Evolutionary conservation across 2,113 vertebrate genomes (phyloP).

Genomic region (Calyptommatus sinebrachiatus): DNA sequence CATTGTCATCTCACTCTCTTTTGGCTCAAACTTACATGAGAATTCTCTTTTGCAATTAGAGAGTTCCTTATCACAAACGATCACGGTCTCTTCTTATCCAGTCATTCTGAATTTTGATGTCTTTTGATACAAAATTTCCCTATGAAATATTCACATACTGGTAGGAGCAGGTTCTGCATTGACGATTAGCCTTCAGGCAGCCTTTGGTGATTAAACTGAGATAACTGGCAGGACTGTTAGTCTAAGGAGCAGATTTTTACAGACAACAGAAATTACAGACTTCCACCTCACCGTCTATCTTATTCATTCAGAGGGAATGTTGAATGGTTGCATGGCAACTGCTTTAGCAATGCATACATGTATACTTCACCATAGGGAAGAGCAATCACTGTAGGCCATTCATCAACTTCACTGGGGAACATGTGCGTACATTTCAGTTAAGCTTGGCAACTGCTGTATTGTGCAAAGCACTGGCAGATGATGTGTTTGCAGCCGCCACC

Average conservation of each 20-base stretch:
- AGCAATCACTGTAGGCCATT: slow-evolving; percentile 11
- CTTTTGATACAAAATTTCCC: slow-evolving; percentile 4
- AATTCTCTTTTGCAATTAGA: slow-evolving; percentile 4
- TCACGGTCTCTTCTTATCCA: background rate
- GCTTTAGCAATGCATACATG: background rate
- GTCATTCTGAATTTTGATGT: slow-evolving; percentile 7
- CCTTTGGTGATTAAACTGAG: slow-evolving; percentile 13
- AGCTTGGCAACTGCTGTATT: background rate
- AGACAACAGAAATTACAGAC: slow-evolving; percentile 20
- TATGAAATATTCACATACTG: background rate
- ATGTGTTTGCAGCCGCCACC: slow-evolving; percentile 1
- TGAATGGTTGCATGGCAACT: slow-evolving; percentile 9
- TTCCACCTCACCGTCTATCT: slow-evolving; percentile 8
- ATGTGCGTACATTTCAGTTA: background rate
- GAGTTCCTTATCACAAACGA: background rate
- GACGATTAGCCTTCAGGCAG: slow-evolving; percentile 9
- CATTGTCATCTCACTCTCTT: too few relatives aligned
- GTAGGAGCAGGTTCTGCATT: background rate
- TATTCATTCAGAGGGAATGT: background rate
- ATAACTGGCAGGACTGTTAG: background rate
- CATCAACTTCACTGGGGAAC: slow-evolving; percentile 14
- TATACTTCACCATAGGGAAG: background rate
- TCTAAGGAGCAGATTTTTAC: slow-evolving; percentile 6
- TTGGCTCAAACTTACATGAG: background rate
- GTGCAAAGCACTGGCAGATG: background rate